phyloP scores from a whole-genome alignment of 2,888 invertebrate genomes.

The Chironomus tentans region DNA sequence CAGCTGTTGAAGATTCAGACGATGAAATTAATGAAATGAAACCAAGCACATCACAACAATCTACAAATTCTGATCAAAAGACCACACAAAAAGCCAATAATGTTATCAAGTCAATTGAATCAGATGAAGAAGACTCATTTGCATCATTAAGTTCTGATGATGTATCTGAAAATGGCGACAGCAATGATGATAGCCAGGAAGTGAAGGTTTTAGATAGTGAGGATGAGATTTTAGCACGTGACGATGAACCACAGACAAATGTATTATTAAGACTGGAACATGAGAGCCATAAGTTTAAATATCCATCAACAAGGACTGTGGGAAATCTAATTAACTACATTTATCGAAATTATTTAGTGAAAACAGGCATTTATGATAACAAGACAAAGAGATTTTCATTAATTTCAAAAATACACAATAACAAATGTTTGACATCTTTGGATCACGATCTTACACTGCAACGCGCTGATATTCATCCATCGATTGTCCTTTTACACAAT shows the following conservation, averaged over 20 bases:
- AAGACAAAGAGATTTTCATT: not conserved
- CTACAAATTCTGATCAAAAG: too few relatives aligned
- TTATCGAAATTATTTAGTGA: not conserved
- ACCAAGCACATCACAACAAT: not conserved
- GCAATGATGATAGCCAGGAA: not conserved
- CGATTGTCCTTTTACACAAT: not conserved
- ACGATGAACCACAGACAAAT: not conserved
- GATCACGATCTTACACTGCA: not conserved
- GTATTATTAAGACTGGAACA: not conserved
- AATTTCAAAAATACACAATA: slow-evolving; percentile 7
- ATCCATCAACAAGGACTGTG: not conserved
- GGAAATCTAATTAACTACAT: not conserved
- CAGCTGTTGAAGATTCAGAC: not conserved
- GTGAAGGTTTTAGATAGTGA: not conserved
- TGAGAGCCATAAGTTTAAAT: not conserved
- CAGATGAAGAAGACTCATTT: slow-evolving; percentile 7
- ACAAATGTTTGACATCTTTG: not conserved
- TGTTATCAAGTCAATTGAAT: not conserved
- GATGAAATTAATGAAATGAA: not conserved
- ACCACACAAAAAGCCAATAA: too few relatives aligned
- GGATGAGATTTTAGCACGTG: not conserved
- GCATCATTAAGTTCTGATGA: slow-evolving; percentile 11
- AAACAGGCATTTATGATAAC: not conserved
- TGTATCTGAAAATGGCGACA: not conserved
- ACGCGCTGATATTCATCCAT: slow-evolving; percentile 1